phyloP scores from a whole-genome alignment of 1,140 invertebrate species.

The Panulirus ornatus region DNA sequence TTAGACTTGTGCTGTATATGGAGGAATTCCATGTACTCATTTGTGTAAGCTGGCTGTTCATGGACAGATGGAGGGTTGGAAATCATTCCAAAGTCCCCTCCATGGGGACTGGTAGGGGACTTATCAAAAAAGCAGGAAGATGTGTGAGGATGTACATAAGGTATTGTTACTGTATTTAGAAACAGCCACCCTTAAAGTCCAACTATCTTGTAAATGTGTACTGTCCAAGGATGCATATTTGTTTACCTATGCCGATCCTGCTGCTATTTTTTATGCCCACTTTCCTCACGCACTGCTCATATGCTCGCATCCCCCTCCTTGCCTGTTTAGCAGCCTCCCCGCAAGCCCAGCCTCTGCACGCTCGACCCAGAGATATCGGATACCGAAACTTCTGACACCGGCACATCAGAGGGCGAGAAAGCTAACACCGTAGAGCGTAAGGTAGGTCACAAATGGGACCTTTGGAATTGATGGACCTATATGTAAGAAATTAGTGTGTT shows the following conservation, averaged over 20 bases:
- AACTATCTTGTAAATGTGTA: slow-evolving; percentile 28
- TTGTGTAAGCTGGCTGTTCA: too few relatives aligned
- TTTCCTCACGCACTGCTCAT: slow-evolving; percentile 26
- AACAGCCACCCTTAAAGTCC: background rate
- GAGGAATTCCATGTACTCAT: too few relatives aligned
- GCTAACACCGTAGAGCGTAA: slow-evolving; percentile 88
- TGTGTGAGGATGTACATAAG: background rate
- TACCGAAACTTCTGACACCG: slow-evolving; percentile 85
- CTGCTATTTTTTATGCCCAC: slow-evolving; percentile 23
- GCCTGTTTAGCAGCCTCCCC: slow-evolving; percentile 71
- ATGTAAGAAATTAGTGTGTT: too few relatives aligned
- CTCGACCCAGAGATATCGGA: slow-evolving; percentile 84
- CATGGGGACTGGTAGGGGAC: too few relatives aligned
- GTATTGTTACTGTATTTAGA: background rate
- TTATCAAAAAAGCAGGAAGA: background rate
- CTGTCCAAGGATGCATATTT: slow-evolving; percentile 28
- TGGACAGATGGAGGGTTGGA: too few relatives aligned
- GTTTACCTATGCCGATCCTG: slow-evolving; percentile 27
- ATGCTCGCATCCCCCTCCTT: slow-evolving; percentile 36
- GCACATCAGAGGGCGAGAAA: slow-evolving; percentile 86
- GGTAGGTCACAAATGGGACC: slow-evolving; percentile 65
- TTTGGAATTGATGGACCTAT: too few relatives aligned
- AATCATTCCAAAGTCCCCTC: too few relatives aligned
- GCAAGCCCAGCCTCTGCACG: slow-evolving; percentile 81
- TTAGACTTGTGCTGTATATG: too few relatives aligned